phyloP scores from a whole-genome alignment of 2,888 invertebrate species.

The Petrolisthes manimaculis region DNA sequence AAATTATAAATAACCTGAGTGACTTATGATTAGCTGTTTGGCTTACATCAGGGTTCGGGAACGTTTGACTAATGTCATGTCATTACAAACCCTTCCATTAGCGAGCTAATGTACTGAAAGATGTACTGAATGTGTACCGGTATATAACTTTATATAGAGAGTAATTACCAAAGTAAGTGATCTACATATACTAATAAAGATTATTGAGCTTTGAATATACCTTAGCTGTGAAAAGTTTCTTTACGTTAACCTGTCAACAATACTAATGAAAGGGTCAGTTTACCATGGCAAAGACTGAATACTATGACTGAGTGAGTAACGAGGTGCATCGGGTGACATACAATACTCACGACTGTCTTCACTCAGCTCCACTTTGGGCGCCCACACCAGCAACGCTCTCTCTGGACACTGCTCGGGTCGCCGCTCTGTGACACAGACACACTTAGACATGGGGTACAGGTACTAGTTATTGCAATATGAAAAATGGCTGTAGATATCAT shows the following conservation, averaged over 20 bases:
- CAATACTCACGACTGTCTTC: slow-evolving; percentile 85
- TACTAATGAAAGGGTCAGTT: background rate
- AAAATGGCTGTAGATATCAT: background rate
- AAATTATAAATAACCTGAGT: too few species aligned
- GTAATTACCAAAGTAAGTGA: too few species aligned
- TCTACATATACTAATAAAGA: too few species aligned
- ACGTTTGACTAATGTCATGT: too few species aligned
- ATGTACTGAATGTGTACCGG: too few species aligned
- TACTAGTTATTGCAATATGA: background rate
- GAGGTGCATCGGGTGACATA: background rate
- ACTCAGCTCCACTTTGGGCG: slow-evolving; percentile 88
- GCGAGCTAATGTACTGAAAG: too few species aligned
- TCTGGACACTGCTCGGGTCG: slow-evolving; percentile 75
- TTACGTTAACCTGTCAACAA: background rate
- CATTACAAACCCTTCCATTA: too few species aligned
- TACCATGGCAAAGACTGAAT: background rate
- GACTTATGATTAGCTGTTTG: too few species aligned
- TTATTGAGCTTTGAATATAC: too few species aligned
- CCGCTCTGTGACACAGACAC: slow-evolving; percentile 36
- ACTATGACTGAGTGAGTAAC: background rate
- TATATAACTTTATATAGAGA: too few species aligned
- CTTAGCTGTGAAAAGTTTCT: too few species aligned
- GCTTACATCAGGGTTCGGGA: too few species aligned
- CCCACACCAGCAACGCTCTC: slow-evolving; percentile 94
- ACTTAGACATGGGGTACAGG: background rate